phyloP scores from a whole-genome alignment of 2,888 invertebrate species.

The Spodoptera picta region DNA sequence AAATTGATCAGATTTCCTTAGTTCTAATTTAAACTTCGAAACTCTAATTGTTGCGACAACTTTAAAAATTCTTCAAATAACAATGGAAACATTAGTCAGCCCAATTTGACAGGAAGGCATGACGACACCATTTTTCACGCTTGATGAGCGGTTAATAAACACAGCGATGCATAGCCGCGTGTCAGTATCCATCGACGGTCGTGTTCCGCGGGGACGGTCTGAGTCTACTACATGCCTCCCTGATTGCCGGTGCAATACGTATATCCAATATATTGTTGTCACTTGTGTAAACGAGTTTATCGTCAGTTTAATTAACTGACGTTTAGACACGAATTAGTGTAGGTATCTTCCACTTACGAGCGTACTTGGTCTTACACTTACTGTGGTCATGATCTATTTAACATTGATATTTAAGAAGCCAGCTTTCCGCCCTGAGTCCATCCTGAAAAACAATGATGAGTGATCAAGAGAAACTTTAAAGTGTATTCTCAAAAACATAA shows the following conservation, averaged over 20 bases:
- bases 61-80: no score
- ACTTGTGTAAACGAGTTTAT: slow-evolving; percentile 20
- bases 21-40: no score
- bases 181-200: slow-evolving; percentile 24
- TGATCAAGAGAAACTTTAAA: no score
- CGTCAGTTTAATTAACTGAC: slow-evolving; percentile 26
- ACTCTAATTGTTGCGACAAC: no score
- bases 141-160: slow-evolving; percentile 6
- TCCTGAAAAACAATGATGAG: no score
- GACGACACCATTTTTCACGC: slow-evolving; percentile 8
- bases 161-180: slow-evolving; percentile 11
- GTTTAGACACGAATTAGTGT: slow-evolving; percentile 4
- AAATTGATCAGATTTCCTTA: no score
- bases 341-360: background rate
- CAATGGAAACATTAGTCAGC: background rate
- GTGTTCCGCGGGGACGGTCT: slow-evolving; percentile 27
- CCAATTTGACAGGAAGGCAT: background rate
- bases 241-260: slow-evolving; percentile 35
- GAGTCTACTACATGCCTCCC: slow-evolving; percentile 39
- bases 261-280: slow-evolving; percentile 22
- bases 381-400: no score
- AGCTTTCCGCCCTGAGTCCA: no score
- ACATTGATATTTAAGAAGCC: no score
- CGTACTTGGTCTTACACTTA: no score
- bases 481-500: no score